Evolutionary conservation across 2,888 invertebrate genomes (phyloP).

Genomic region (Coleophora deauratella): DNA sequence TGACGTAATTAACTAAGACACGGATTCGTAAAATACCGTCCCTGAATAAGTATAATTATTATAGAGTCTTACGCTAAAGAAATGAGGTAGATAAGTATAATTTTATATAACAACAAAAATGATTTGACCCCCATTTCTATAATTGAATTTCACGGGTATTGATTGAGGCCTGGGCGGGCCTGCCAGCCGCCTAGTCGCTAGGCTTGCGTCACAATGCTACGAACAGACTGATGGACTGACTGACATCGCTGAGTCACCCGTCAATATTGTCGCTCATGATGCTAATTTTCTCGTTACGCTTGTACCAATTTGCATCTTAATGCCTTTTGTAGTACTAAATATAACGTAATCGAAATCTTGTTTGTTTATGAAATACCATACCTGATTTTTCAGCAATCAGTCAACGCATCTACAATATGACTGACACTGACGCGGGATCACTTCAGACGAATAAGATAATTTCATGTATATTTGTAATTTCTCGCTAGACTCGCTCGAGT

Average conservation of each 20-base stretch:
- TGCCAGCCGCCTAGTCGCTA: conserved; percentile 43
- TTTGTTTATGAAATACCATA: conserved; percentile 22
- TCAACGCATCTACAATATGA: too few species aligned
- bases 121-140: conserved; percentile 19
- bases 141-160: conserved; percentile 64
- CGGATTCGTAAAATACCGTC: too few species aligned
- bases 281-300: conserved; percentile 66
- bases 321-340: conserved; percentile 43
- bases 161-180: conserved; percentile 63
- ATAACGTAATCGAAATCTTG: conserved; percentile 14
- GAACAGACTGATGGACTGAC: conserved; percentile 50
- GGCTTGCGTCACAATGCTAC: conserved; percentile 54
- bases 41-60: too few species aligned
- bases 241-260: conserved; percentile 62
- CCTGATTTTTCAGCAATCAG: background rate
- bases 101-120: too few species aligned
- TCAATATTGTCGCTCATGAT: conserved; percentile 66
- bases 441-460: too few species aligned
- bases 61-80: too few species aligned
- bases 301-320: conserved; percentile 70
- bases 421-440: too few species aligned
- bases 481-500: too few species aligned
- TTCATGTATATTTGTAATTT: too few species aligned
- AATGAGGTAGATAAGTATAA: too few species aligned
- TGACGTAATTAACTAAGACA: too few species aligned